Percentiles rank a stretch among this genome's conserved stretches.
Conservation (phyloP, 2,888 invertebrate genomes). For the Pollenia labialis region DNA sequence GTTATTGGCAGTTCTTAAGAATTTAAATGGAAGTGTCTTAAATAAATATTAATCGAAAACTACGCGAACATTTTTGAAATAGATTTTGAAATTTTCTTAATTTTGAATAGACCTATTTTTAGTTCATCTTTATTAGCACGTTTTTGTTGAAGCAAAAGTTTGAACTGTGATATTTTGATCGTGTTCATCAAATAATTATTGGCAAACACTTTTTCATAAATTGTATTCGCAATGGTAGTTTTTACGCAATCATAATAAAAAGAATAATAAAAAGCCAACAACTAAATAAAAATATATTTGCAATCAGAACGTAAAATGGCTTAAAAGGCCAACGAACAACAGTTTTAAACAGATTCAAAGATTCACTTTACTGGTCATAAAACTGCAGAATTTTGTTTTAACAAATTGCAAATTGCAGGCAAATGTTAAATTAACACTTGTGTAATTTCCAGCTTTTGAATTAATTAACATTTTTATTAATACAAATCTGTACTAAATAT, state of each 20-base stretch:
- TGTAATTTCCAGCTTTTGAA: slow-evolving; percentile 6
- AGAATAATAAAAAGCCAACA: not conserved
- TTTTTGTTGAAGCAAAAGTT: not conserved
- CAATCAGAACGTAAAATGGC: slow-evolving; percentile 42
- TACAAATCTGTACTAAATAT: not conserved
- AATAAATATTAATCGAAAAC: too few relatives aligned
- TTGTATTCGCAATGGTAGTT: not conserved
- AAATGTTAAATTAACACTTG: slow-evolving; percentile 38
- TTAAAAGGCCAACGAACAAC: slow-evolving; percentile 34
- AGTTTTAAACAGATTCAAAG: slow-evolving; percentile 45
- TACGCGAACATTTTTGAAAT: too few relatives aligned
- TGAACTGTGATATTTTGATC: slow-evolving; percentile 44
- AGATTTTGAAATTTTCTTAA: too few relatives aligned
- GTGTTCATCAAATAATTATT: not conserved
- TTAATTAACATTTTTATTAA: slow-evolving; percentile 27
- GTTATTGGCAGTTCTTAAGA: too few relatives aligned
- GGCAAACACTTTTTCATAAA: slow-evolving; percentile 9
- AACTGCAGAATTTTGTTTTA: slow-evolving; percentile 37
- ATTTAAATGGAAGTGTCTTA: too few relatives aligned
- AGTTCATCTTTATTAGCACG: too few relatives aligned
- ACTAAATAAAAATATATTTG: slow-evolving; percentile 3
- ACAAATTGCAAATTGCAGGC: slow-evolving; percentile 3
- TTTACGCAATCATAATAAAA: slow-evolving; percentile 19
- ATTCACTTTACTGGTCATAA: slow-evolving; percentile 35
- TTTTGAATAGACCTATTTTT: too few relatives aligned